Evolutionary conservation across 2,113 vertebrate genomes (phyloP).

Genomic region (Oryzias melastigma): DNA sequence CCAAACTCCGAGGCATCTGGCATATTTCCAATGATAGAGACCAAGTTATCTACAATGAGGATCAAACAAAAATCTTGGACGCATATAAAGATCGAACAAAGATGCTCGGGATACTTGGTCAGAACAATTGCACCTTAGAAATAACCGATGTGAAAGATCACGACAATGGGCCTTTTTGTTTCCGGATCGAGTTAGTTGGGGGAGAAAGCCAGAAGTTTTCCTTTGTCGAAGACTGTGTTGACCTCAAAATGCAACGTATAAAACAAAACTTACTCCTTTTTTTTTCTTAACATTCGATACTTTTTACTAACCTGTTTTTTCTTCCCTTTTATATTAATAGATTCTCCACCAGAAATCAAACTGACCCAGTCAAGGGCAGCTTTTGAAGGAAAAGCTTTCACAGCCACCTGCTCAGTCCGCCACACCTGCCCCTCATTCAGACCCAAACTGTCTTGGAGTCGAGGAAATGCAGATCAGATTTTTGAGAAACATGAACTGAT

Average conservation of each 20-base stretch:
- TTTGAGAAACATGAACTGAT: slow-evolving; percentile 14
- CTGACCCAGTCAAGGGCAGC: neutral
- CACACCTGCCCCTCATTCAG: slow-evolving; percentile 58
- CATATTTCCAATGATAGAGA: fast-evolving
- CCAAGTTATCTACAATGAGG: slow-evolving; percentile 7
- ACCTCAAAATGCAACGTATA: slow-evolving; percentile 33
- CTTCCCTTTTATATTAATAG: slow-evolving; percentile 27
- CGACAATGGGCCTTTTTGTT: slow-evolving; percentile 68
- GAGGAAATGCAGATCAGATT: fast-evolving
- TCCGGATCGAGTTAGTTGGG: slow-evolving; percentile 41
- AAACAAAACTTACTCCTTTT: neutral
- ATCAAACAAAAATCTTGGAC: fast-evolving
- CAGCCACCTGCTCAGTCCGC: slow-evolving; percentile 47
- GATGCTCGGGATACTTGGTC: slow-evolving; percentile 46
- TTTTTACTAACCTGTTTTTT: neutral
- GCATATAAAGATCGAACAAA: slow-evolving; percentile 42
- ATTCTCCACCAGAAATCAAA: neutral
- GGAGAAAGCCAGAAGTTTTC: slow-evolving; percentile 28
- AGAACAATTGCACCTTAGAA: slow-evolving; percentile 65
- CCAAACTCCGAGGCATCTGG: slow-evolving; percentile 57
- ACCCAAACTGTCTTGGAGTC: slow-evolving; percentile 61
- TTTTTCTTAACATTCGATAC: neutral
- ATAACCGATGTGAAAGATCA: slow-evolving; percentile 35
- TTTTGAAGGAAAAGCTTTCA: slow-evolving; percentile 18
- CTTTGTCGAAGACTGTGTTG: slow-evolving; percentile 44